Percentiles rank a stretch among this genome's conserved stretches.
Evolutionary conservation across 2,113 vertebrate genomes (phyloP).

Genomic region (Chelonoidis abingdonii): DNA sequence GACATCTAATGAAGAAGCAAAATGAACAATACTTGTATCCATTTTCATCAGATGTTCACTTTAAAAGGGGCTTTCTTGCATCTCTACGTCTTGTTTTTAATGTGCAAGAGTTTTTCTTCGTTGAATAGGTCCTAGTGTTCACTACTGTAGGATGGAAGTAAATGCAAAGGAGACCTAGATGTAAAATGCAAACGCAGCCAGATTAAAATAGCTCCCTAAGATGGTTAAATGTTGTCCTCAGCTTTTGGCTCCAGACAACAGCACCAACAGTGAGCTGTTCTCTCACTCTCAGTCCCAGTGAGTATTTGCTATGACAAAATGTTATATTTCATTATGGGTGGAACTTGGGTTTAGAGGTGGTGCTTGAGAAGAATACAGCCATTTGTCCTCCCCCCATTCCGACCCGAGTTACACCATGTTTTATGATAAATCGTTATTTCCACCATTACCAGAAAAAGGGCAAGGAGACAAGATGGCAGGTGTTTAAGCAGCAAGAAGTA

Average conservation of each 20-base stretch:
- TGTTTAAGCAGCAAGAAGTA: background rate
- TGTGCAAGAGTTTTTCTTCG: background rate
- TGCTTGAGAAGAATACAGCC: background rate
- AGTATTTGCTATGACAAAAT: background rate
- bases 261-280: rapidly evolving
- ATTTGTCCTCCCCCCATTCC: background rate
- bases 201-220: no score
- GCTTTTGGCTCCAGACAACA: background rate
- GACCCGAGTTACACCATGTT: rapidly evolving
- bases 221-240: background rate
- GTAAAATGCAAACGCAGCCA: background rate
- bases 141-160: background rate
- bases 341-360: background rate
- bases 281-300: background rate
- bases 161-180: background rate
- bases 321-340: rapidly evolving
- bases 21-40: no score
- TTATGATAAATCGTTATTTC: background rate
- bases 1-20: no score
- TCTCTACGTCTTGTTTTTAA: rapidly evolving
- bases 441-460: background rate
- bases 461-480: background rate
- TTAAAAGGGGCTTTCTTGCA: background rate
- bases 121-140: rapidly evolving
- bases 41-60: background rate